These are phyloP conservation scores for Mizuhopecten yessoensis DNA, from an alignment of 1,140 invertebrate genomes.

Conservation along the genomic window DNA sequence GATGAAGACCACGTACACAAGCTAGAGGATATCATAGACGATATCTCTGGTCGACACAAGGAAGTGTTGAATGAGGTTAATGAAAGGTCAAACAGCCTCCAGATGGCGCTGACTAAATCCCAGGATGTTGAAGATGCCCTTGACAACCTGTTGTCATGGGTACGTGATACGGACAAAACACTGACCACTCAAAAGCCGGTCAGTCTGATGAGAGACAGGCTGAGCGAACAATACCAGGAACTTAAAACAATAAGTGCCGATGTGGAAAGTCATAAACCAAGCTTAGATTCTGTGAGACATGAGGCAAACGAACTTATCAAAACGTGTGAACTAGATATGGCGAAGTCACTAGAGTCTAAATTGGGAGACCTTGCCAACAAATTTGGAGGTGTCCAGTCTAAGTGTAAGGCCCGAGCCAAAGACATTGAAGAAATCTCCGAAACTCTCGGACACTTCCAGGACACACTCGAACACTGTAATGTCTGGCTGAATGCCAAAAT, in stretches of 20 bases:
- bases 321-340: conserved; percentile 92
- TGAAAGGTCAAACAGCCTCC: conserved; percentile 73
- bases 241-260: conserved; percentile 92
- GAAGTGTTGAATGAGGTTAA: conserved; percentile 85
- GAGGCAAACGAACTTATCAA: conserved; percentile 91
- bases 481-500: conserved; percentile 86
- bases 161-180: conserved; percentile 92
- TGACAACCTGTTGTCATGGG: conserved; percentile 92
- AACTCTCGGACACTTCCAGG: conserved; percentile 89
- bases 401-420: conserved; percentile 90
- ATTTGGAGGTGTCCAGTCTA: conserved; percentile 93
- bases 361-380: conserved; percentile 92
- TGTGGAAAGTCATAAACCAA: conserved; percentile 92
- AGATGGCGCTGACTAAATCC: conserved; percentile 94
- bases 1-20: conserved; percentile 88
- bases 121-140: conserved; percentile 97
- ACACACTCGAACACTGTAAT: conserved; percentile 85
- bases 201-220: conserved; percentile 93
- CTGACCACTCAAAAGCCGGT: conserved; percentile 90
- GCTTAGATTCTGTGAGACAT: conserved; percentile 91
- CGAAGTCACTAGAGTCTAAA: conserved; percentile 94
- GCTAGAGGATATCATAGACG: conserved; percentile 90
- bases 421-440: conserved; percentile 92
- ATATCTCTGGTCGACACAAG: conserved; percentile 90
- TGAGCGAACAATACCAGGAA: conserved; percentile 94